Base-by-base conservation (phyloP, 2,113 vertebrate genomes). In the Pseudorasbora parva region DNA sequence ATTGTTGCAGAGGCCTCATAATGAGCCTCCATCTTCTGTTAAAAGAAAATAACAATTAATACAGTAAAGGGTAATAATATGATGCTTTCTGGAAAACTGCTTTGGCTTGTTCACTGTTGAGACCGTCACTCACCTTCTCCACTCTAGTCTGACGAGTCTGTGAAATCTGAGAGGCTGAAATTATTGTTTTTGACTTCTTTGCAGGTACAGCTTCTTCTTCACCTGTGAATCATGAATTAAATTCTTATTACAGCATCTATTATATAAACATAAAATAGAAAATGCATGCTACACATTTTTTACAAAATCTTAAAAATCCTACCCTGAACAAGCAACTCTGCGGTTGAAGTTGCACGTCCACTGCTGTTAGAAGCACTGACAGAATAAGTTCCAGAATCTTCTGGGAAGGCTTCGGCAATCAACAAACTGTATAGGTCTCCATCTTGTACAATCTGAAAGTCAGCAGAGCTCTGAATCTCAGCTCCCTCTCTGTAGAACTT, bases 401-500 rank as follows among this genome's bases (percentile, higher is more conserved):
- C 97, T n/a, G 95, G 95, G 86, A 96, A 97, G 77, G 94, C 95
- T 94, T 97, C 96, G 9, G 94, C 94, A 93, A 97, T 97, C 86
- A 97, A 92, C 94, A 99, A 94, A 92, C 97, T 97, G 95, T 98
- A 97, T 92, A 95, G 95, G 88, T 97, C 95, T 92, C 94, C 96
- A 92, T 97, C 96, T 92, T 96, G 95, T 89, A 92, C 90, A 94
- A 99, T 97, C 94, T 95, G 94, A 88, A 99, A 99, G 96, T 99
- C 98, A 66, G 94, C 92, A 78, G 98, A 99, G 95, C 97, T 99
- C 93, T 97, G 97, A 88, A 99, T 99, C 96, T 99, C 98, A 19
- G 96, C 97, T 94, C 98, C 97, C 27, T 99, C 98, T 92, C 97
- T 94, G 92, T 97, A 98, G 93, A 99, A 99, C 94, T 98, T 99